phyloP scores from a whole-genome alignment of 2,113 vertebrate genomes.

The Embiotoca jacksoni region DNA sequence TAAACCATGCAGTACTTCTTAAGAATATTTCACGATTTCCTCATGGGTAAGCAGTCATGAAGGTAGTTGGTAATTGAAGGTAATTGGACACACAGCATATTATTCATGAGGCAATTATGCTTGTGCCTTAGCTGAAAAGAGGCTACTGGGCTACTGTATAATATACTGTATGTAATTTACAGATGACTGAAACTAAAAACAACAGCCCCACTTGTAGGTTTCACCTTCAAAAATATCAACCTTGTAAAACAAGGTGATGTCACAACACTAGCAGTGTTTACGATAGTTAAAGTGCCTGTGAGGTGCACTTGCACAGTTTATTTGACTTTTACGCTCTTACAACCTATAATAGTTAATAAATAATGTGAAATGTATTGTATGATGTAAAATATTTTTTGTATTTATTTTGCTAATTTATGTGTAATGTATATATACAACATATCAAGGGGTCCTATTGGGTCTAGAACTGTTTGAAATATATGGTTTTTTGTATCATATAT shows the following conservation, averaged over 20 bases:
- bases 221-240: conserved; percentile 33
- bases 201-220: conserved; percentile 22
- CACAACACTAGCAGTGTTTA: background rate
- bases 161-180: conserved; percentile 18
- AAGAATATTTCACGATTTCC: conserved; percentile 69
- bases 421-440: background rate
- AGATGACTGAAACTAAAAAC: conserved; percentile 20
- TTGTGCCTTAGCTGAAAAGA: conserved; percentile 14
- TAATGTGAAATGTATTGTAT: too few species aligned
- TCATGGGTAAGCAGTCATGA: conserved; percentile 54
- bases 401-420: too few species aligned
- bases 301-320: background rate
- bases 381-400: too few species aligned
- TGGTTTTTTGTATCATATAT: too few species aligned
- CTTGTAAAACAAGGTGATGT: conserved; percentile 28
- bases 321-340: too few species aligned
- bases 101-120: conserved; percentile 44
- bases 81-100: conserved; percentile 20
- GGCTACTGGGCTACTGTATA: background rate
- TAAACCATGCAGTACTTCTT: conserved; percentile 51
- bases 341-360: too few species aligned
- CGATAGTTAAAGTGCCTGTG: background rate
- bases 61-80: conserved; percentile 61
- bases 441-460: background rate
- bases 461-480: too few species aligned